Percentiles rank a stretch among this genome's conserved stretches.
phyloP scores from a whole-genome alignment of 1,140 invertebrate species.

The Lucilia sericata region DNA sequence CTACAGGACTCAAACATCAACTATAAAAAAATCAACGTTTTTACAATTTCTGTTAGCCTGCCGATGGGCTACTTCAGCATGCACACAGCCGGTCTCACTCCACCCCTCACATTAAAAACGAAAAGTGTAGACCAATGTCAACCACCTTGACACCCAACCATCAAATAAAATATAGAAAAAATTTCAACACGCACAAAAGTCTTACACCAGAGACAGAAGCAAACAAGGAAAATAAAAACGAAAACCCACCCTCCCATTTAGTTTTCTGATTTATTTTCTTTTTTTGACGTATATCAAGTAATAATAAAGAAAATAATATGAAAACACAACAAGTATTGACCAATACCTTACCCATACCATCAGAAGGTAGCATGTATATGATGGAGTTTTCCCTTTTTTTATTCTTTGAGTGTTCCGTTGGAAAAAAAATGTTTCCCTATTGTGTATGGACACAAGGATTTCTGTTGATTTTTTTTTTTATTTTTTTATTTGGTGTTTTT shows the following conservation, averaged over 20 bases:
- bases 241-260: slow-evolving; percentile 1
- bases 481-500: neutral
- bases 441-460: neutral
- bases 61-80: neutral
- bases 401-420: neutral
- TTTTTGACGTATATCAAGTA: neutral
- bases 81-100: no score
- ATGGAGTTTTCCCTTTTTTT: neutral
- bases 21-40: neutral
- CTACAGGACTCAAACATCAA: neutral
- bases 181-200: neutral
- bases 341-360: slow-evolving; percentile 32
- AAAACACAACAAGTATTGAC: slow-evolving; percentile 20
- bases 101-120: neutral
- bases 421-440: neutral
- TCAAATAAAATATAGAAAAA: neutral
- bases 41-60: slow-evolving; percentile 8
- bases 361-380: no score
- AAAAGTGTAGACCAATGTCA: slow-evolving; percentile 29
- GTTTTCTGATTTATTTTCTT: neutral
- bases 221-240: neutral
- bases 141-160: slow-evolving; percentile 32
- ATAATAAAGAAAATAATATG: neutral
- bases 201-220: neutral
- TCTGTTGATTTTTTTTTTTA: neutral